phyloP scores from a whole-genome alignment of 2,888 invertebrate genomes.

The Dasysyrphus tricinctus region DNA sequence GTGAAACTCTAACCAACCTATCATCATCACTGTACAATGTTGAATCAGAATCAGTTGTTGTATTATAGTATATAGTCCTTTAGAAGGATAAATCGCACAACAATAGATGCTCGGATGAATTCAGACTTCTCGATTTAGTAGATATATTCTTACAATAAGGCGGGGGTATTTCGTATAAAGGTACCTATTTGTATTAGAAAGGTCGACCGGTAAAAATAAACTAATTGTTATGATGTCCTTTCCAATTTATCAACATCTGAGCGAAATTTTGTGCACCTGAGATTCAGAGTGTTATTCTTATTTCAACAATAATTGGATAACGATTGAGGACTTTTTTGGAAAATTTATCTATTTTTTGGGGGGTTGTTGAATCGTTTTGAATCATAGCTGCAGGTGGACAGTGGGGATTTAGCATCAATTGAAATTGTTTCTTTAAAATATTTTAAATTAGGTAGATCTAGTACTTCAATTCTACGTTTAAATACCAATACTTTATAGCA shows the following conservation, averaged over 20 bases:
- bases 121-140: conserved; percentile 15
- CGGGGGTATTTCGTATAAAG: not conserved
- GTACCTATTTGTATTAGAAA: conserved; percentile 12
- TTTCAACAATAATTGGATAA: conserved; percentile 44
- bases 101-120: conserved; percentile 29
- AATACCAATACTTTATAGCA: no score
- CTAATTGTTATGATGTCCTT: conserved; percentile 64
- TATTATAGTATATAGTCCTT: not conserved
- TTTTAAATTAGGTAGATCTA: not conserved
- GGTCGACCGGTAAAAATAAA: conserved; percentile 55
- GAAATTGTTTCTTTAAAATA: not conserved
- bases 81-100: conserved; percentile 29
- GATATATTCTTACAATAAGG: not conserved
- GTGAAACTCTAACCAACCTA: conserved; percentile 62
- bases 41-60: conserved; percentile 11
- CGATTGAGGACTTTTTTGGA: conserved; percentile 26
- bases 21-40: conserved; percentile 7
- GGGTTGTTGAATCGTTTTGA: conserved; percentile 35
- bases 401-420: not conserved
- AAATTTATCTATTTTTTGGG: conserved; percentile 1
- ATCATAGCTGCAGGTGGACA: conserved; percentile 34
- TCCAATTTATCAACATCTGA: conserved; percentile 61
- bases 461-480: no score
- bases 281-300: conserved; percentile 27
- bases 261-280: conserved; percentile 61